A percentile compares a stretch with the other conserved stretches of the same genome.
Conservation (phyloP, 1,140 invertebrate genomes). For the Aphis gossypii region DNA sequence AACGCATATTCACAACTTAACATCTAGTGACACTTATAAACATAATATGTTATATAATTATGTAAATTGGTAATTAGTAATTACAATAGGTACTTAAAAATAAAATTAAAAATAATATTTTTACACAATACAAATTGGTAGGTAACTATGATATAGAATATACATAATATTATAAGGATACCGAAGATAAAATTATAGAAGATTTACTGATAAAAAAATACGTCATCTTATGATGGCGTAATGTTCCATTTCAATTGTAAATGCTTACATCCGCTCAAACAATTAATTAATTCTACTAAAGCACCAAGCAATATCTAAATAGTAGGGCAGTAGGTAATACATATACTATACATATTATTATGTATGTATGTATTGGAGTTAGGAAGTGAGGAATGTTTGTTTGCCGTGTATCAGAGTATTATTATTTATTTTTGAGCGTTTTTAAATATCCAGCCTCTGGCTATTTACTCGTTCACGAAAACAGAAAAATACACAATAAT, state of each 20-base stretch:
- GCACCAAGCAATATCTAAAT: neutral
- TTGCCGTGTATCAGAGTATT: neutral
- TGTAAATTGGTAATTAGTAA: neutral
- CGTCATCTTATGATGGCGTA: neutral
- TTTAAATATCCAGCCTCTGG: neutral
- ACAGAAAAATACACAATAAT: neutral
- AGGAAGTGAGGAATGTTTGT: neutral
- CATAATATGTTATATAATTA: neutral
- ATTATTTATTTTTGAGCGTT: neutral
- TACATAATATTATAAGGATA: neutral
- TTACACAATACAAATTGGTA: neutral
- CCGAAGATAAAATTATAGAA: neutral
- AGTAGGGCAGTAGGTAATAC: neutral
- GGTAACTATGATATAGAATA: slow-evolving; percentile 12
- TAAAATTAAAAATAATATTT: neutral
- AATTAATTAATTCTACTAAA: neutral
- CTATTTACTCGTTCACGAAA: neutral
- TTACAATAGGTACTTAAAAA: slow-evolving; percentile 6
- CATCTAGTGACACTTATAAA: slow-evolving; percentile 26
- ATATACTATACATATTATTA: neutral
- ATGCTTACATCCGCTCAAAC: neutral
- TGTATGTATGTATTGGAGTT: neutral
- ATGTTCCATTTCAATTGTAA: neutral
- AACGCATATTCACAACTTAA: slow-evolving; percentile 9
- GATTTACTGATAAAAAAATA: neutral